These are phyloP conservation scores for Drosophila ficusphila DNA, from an alignment of 1,140 invertebrate species.

Conservation along the genomic window DNA sequence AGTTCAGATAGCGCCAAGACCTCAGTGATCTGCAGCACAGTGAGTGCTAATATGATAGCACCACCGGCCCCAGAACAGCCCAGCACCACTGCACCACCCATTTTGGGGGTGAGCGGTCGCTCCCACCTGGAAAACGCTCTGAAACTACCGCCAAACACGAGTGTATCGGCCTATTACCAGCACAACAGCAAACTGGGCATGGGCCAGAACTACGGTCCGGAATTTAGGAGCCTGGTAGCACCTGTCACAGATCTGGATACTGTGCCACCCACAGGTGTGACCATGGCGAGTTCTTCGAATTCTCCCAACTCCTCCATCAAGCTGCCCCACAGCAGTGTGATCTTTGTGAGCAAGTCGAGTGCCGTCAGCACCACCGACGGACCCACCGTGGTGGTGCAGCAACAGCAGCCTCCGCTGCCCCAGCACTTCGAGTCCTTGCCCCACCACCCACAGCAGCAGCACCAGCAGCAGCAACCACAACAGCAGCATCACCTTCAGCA, in stretches of 20 bases:
- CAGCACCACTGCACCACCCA: constrained; percentile 42
- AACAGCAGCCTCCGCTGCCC: neutral
- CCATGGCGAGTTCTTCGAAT: constrained; percentile 46
- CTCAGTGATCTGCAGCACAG: constrained; percentile 68
- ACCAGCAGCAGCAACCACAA: neutral
- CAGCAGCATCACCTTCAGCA: constrained; percentile 15
- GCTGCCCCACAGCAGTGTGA: constrained; percentile 74
- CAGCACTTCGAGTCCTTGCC: constrained; percentile 28
- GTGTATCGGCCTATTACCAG: constrained; percentile 81
- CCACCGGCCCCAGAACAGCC: constrained; percentile 26
- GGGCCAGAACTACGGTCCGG: constrained; percentile 15
- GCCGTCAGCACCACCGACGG: constrained; percentile 65
- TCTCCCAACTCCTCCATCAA: constrained; percentile 18
- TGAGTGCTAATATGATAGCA: constrained; percentile 18
- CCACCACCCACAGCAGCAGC: constrained; percentile 24
- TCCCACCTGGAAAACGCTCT: constrained; percentile 79
- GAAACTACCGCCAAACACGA: constrained; percentile 77
- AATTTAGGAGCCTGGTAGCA: constrained; percentile 60
- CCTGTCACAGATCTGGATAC: constrained; percentile 82
- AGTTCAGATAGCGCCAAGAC: constrained; percentile 77
- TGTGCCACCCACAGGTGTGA: constrained; percentile 76
- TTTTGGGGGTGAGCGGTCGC: constrained; percentile 53
- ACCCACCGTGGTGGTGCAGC: constrained; percentile 12
- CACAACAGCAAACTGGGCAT: constrained; percentile 74
- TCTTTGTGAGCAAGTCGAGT: constrained; percentile 75